A percentile compares a stretch with the other conserved stretches of the same genome.
phyloP scores from a whole-genome alignment of 2,888 invertebrate genomes.

The Patella ulyssiponensis region DNA sequence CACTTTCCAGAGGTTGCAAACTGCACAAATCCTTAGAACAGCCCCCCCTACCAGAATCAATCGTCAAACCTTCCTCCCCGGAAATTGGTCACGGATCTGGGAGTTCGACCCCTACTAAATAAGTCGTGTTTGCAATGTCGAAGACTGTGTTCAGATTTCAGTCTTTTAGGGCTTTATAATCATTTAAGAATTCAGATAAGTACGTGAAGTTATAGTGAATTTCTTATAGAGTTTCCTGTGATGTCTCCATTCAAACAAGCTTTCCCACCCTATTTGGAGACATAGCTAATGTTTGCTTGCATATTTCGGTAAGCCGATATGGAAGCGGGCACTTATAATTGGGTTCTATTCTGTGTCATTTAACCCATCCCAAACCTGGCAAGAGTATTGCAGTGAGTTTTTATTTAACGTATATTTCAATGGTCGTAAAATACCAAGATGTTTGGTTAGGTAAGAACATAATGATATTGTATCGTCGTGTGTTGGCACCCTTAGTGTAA shows the following conservation, averaged over 20 bases:
- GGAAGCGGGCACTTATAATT: constrained; percentile 2
- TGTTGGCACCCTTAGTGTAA: constrained; percentile 14
- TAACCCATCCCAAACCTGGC: constrained; percentile 16
- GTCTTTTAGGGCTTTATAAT: background rate
- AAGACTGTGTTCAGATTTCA: background rate
- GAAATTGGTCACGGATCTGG: no score
- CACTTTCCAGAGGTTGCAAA: no score
- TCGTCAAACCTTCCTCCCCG: no score
- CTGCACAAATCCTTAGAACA: no score
- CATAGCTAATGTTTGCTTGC: constrained; percentile 7
- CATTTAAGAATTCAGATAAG: background rate
- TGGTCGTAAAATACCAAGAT: constrained; percentile 16
- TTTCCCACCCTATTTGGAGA: constrained; percentile 18
- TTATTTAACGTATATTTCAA: constrained; percentile 17
- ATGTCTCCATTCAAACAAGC: background rate
- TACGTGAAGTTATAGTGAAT: background rate
- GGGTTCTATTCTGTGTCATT: constrained; percentile 1
- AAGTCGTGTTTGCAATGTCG: no score
- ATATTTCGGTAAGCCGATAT: constrained; percentile 14
- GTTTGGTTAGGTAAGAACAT: constrained; percentile 3
- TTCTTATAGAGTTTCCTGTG: background rate
- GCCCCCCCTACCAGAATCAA: no score
- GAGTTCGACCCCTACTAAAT: no score
- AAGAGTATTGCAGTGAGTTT: constrained; percentile 5
- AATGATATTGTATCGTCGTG: constrained; percentile 17